Evolutionary conservation across 1,140 invertebrate genomes (phyloP).

Genomic region (Bicyclus anynana): DNA sequence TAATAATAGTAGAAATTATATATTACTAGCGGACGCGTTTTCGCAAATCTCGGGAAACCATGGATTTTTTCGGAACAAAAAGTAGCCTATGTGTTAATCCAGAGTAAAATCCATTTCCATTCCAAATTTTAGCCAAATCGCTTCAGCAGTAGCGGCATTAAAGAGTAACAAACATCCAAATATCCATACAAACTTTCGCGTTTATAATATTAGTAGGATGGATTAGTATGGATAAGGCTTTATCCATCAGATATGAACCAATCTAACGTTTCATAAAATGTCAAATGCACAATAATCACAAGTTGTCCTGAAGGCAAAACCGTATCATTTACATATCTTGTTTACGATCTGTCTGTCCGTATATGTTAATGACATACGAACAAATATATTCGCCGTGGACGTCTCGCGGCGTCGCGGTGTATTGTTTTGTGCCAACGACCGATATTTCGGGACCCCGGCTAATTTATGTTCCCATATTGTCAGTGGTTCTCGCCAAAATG

Average conservation of each 20-base stretch:
- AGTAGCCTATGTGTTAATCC: no score
- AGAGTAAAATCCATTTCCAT: no score
- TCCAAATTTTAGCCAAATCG: no score
- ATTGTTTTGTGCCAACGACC: slow-evolving; percentile 44
- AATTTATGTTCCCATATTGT: not conserved
- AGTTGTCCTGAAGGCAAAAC: slow-evolving; percentile 33
- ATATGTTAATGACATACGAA: slow-evolving; percentile 61
- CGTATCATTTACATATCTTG: slow-evolving; percentile 65
- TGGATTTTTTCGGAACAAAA: no score
- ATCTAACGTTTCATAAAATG: slow-evolving; percentile 27
- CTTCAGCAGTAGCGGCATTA: no score
- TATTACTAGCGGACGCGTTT: no score
- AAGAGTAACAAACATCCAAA: no score
- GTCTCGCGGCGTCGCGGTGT: slow-evolving; percentile 34
- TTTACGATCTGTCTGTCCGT: slow-evolving; percentile 57
- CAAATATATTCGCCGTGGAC: slow-evolving; percentile 55
- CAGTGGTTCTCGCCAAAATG: slow-evolving; percentile 25
- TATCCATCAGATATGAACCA: not conserved
- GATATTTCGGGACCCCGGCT: slow-evolving; percentile 21
- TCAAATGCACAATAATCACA: slow-evolving; percentile 34
- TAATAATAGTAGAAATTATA: no score
- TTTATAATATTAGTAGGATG: no score
- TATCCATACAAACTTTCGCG: no score
- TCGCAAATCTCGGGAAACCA: no score
- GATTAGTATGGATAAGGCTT: no score